Evolutionary conservation across 2,888 invertebrate genomes (phyloP), one percentile per base, ranked within the genome.

Genomic region (Tetragnatha montana): DNA sequence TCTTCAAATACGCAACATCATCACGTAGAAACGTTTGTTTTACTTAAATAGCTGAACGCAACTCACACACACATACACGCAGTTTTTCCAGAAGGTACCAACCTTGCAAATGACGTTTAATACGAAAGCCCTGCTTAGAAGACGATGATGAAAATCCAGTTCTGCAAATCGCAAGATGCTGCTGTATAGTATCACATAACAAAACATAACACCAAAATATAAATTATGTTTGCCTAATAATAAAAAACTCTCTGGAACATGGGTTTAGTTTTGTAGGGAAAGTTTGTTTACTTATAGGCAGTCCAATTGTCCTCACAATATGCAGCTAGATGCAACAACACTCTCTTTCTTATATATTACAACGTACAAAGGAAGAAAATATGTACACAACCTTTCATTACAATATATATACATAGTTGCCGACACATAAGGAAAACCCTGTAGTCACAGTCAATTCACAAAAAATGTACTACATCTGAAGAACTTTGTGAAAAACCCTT

Each of bases 121-220:
- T 84, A 87, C 86, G 90, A 90, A 90, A 90, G 90, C 90, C 90
- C 90, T 68, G 78, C 82, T 79, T 70, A 69, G 76, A 76, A 78
- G 87, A 68, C 71, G 74, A 69, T 17, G 69, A 75, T 81, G 69
- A 73, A 35, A 35, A 78, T 81, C 74, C 75, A 71, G 19, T 80
- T 85, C 75, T 87, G 84, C 74, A 76, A 74, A 35, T 35, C 35
- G 35, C 35, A 35, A 35, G 35, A 35, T 35, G 35, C 35, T 35
- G 35, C 35, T 35, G 35, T 35, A 35, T 76, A 22, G 68, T 87
- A 90, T 90, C 90, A 90, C 90, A 90, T 90, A 87, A 90, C 90
- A 87, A 35, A 90, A 90, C 90, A 81, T 87, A 90, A 90, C 90
- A 90, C 90, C 90, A 87, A 90, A 90, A 90, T 90, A 90, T 90